phyloP scores from a whole-genome alignment of 2,797 vertebrate genomes.

The Heteromormyrus szaboi region DNA sequence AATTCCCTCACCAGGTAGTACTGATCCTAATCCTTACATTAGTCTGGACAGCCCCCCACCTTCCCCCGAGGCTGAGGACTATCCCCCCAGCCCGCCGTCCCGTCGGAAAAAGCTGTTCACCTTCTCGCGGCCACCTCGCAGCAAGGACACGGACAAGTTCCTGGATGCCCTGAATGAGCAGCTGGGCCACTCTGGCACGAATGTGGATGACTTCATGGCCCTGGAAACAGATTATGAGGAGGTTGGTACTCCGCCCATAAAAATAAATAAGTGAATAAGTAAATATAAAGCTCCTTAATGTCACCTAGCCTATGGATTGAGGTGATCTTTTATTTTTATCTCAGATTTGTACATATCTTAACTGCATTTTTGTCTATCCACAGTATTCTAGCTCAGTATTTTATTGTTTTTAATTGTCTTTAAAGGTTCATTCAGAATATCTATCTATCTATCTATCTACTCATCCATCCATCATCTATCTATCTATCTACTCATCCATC shows the following conservation, averaged over 20 bases:
- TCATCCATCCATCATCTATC: no score
- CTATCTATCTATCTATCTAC: no score
- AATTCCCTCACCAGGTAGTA: constrained; percentile 74
- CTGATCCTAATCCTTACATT: constrained; percentile 92
- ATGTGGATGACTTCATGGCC: constrained; percentile 82
- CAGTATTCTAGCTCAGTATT: not conserved
- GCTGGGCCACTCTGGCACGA: constrained; percentile 80
- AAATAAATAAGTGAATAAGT: not conserved
- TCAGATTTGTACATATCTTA: not conserved
- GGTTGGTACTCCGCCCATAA: constrained; percentile 53
- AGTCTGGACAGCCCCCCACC: constrained; percentile 86
- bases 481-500: no score
- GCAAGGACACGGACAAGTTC: constrained; percentile 89
- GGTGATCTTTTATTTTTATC: not conserved
- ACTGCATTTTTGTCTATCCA: not conserved
- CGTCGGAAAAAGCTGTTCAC: constrained; percentile 86
- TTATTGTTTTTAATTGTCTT: not conserved
- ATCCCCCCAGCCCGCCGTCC: constrained; percentile 62
- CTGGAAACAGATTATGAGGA: constrained; percentile 96
- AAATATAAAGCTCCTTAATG: not conserved
- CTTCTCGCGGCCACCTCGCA: constrained; percentile 81
- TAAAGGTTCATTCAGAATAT: not conserved
- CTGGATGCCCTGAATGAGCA: constrained; percentile 88
- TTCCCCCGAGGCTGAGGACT: constrained; percentile 62
- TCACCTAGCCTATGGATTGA: not conserved